Evolutionary conservation across 2,888 invertebrate species (phyloP).

Genomic region (Platyscelio sp.): DNA sequence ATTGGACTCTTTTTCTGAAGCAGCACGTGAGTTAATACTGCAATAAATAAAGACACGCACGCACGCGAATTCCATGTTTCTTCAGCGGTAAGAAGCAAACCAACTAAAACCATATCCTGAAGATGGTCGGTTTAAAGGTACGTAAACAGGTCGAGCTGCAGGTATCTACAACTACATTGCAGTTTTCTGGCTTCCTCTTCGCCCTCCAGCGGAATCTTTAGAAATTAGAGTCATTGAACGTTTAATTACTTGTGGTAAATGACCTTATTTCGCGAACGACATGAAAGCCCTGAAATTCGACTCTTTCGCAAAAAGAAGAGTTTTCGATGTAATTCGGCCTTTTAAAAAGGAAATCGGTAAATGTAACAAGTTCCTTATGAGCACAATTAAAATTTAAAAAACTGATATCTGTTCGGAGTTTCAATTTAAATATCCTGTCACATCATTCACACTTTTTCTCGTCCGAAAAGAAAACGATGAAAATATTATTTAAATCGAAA

Average conservation of each 20-base stretch:
- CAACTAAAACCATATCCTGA: conserved; percentile 70
- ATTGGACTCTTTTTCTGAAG: no score
- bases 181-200: conserved; percentile 64
- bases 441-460: conserved; percentile 40
- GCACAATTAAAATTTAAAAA: no score
- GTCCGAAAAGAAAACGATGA: conserved; percentile 25
- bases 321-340: no score
- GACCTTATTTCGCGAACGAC: conserved; percentile 22
- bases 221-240: conserved; percentile 54
- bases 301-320: not conserved
- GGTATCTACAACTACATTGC: conserved; percentile 61
- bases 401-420: not conserved
- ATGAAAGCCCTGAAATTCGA: no score
- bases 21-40: conserved; percentile 48
- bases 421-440: not conserved
- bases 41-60: conserved; percentile 57
- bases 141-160: conserved; percentile 63
- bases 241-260: conserved; percentile 35
- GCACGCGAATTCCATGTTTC: conserved; percentile 69
- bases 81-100: conserved; percentile 68
- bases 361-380: no score
- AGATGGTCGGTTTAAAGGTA: conserved; percentile 69
- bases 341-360: no score
- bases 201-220: conserved; percentile 48
- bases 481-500: conserved; percentile 63